Percentiles rank a stretch among this genome's conserved stretches.
These are phyloP conservation scores for Dinoponera quadriceps DNA, from an alignment of 1,140 invertebrate genomes.

Conservation along the genomic window DNA sequence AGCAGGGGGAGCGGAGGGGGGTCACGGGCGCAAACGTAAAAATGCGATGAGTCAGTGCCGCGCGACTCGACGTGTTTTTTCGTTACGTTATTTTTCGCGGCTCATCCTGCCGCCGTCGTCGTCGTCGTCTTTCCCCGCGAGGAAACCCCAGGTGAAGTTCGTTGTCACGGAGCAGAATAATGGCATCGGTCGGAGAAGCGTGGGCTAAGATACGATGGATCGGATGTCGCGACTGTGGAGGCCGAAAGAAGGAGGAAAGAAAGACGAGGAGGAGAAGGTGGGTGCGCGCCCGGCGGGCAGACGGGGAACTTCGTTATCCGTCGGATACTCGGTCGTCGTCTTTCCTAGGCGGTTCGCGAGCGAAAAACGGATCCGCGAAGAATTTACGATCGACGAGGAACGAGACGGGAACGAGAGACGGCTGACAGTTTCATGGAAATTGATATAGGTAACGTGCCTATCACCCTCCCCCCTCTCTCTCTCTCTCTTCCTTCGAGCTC, in stretches of 20 bases:
- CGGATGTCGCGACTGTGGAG: constrained; percentile 53
- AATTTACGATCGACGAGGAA: constrained; percentile 58
- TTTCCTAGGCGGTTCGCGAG: not conserved
- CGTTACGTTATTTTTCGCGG: constrained; percentile 64
- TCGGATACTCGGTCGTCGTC: constrained; percentile 4
- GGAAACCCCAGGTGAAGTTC: constrained; percentile 50
- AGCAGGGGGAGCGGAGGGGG: no score
- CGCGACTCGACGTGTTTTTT: constrained; percentile 36
- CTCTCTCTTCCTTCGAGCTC: constrained; percentile 5
- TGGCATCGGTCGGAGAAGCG: constrained; percentile 11
- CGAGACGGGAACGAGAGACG: constrained; percentile 31
- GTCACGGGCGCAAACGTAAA: constrained; percentile 52
- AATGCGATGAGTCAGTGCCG: constrained; percentile 68
- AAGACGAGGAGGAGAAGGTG: not conserved
- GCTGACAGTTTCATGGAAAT: constrained; percentile 56
- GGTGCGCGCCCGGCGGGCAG: constrained; percentile 26
- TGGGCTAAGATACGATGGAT: constrained; percentile 55
- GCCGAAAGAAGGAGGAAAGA: constrained; percentile 26
- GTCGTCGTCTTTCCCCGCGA: not conserved
- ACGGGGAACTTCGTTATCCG: constrained; percentile 54
- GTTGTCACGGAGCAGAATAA: constrained; percentile 56
- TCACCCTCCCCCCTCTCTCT: not conserved
- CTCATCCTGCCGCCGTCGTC: constrained; percentile 55
- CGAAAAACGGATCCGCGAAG: constrained; percentile 48
- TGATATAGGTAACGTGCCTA: constrained; percentile 59